Conservation (phyloP, 2,797 vertebrate genomes). For the Oryzias dopingdopingensis region DNA sequence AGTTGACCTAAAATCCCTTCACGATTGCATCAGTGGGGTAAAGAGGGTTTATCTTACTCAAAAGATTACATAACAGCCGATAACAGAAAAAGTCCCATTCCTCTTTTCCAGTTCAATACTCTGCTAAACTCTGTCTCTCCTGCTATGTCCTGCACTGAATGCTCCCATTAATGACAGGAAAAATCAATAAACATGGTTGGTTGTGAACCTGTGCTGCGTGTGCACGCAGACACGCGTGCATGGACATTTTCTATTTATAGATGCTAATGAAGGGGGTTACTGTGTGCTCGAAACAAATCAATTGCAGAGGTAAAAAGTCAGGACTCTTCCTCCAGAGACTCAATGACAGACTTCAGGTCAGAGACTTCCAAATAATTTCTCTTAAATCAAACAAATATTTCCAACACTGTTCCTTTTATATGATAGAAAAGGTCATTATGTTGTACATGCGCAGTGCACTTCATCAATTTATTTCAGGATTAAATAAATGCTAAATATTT, state of each 20-base stretch:
- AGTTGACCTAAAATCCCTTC: conserved; percentile 41
- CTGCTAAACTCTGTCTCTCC: conserved; percentile 24
- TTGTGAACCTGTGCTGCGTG: conserved; percentile 10
- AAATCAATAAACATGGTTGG: conserved; percentile 41
- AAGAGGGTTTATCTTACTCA: conserved; percentile 4
- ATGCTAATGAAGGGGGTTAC: conserved; percentile 25
- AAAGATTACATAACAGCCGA: conserved; percentile 40
- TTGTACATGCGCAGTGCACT: no score
- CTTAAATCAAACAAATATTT: no score
- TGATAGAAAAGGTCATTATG: no score
- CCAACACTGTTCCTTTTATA: no score
- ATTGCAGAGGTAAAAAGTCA: conserved; percentile 11
- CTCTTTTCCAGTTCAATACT: background rate
- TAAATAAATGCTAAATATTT: no score
- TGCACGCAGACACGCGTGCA: background rate
- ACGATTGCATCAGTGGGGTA: conserved; percentile 20
- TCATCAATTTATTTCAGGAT: no score
- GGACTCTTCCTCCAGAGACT: conserved; percentile 3
- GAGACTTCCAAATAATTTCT: no score
- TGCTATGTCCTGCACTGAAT: conserved; percentile 27
- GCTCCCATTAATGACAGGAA: conserved; percentile 20
- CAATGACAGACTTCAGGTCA: background rate
- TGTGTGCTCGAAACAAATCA: conserved; percentile 19
- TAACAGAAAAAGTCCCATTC: conserved; percentile 8
- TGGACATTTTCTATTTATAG: conserved; percentile 39